Evolutionary conservation across 2,113 vertebrate genomes (phyloP).

Genomic region (Notothenia rossii): DNA sequence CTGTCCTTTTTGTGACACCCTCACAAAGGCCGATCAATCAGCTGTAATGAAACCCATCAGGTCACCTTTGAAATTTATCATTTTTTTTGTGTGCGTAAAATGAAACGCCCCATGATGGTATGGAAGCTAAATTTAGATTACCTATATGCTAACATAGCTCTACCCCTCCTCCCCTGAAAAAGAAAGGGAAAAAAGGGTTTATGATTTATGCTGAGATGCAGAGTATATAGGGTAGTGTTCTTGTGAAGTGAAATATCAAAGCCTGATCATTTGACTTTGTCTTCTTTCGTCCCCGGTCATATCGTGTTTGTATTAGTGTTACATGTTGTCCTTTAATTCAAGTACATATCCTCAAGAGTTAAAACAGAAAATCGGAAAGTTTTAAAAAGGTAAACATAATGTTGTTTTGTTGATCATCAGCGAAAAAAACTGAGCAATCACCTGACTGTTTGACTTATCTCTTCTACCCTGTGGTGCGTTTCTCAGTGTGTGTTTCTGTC

Average conservation of each 20-base stretch:
- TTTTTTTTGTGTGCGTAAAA: constrained; percentile 81
- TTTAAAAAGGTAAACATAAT: constrained; percentile 27
- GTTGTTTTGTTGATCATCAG: constrained; percentile 52
- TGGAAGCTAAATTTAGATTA: constrained; percentile 81
- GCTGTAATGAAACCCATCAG: constrained; percentile 85
- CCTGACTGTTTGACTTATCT: constrained; percentile 46
- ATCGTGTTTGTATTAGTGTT: neutral
- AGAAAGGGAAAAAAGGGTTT: constrained; percentile 6
- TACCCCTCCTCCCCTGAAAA: constrained; percentile 21
- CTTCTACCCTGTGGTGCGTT: constrained; percentile 25
- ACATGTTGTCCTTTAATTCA: neutral
- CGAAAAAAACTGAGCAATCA: constrained; percentile 52
- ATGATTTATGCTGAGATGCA: constrained; percentile 58
- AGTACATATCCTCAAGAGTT: neutral
- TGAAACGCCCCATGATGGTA: constrained; percentile 80
- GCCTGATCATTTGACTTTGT: constrained; percentile 17
- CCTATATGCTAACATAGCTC: constrained; percentile 79
- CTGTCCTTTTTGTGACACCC: constrained; percentile 79
- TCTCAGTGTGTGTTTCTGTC: constrained; percentile 42
- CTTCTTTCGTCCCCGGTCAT: neutral
- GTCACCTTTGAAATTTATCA: constrained; percentile 85
- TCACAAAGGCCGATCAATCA: constrained; percentile 83
- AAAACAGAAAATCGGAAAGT: constrained; percentile 27
- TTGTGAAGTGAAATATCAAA: constrained; percentile 30
- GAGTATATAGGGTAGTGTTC: constrained; percentile 22